Evolutionary conservation across 1,140 invertebrate genomes (phyloP), one percentile per base, ranked within the genome.

Genomic region (Caenorhabditis tropicalis): DNA sequence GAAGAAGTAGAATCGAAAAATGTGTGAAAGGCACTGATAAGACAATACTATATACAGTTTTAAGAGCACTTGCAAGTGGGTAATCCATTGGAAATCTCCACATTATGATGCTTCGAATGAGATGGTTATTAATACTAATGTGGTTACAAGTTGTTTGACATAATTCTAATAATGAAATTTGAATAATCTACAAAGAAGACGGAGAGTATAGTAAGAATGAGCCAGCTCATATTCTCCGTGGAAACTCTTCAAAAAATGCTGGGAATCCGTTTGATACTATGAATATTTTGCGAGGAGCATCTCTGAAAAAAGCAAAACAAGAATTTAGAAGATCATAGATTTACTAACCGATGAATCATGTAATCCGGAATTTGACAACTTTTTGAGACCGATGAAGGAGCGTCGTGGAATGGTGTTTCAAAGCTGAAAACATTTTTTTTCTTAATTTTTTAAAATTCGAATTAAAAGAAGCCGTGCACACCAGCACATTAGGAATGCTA

Each of bases 281-380:
- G n/a, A 74, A 39, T 1, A 74, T 74, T 24, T 74, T 74, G 24
- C 43, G 65, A 10, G 65, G 36, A 21, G 65, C 29, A 1, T 74
- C 65, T 46, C 65, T 74, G 58, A 33, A 65, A 65, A 33, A 19
- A 33, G 19, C 21, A 19, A 43, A 43, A 43, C 15, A 46, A 27
- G n/a, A 7, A 5, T 9, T 58, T 58, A 27, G 6, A 21, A 74
- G 27, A 43, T 4, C 29, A 43, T 6, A 36, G n/a, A 46, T 27
- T 2, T 65, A 1, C 65, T 74, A 1, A 74, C 65, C 65, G 16
- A 74, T 74, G 33, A 74, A 74, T 74, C 65, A 74, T 74, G 10
- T 74, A 74, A 74, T 74, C 65, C 36, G 65, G 65, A 74, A 74
- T 74, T n/a, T 74, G 65, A 9, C 65, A 74, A 36, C 65, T 21